Percentiles rank a stretch among this genome's conserved stretches.
Conservation (phyloP, 2,113 vertebrate genomes). For the Mastomys natalensis region DNA sequence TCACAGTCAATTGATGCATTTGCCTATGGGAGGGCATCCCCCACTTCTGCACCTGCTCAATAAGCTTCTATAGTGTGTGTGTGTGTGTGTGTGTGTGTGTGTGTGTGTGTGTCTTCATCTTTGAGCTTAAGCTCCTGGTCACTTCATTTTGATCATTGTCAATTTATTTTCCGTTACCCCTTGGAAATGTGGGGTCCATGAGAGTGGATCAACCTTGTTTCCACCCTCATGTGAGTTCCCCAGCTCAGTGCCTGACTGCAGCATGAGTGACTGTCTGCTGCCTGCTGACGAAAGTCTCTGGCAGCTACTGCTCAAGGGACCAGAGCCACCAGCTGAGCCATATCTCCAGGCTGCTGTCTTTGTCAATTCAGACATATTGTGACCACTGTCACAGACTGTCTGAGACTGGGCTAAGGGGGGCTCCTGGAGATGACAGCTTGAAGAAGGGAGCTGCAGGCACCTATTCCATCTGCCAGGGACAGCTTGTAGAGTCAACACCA, state of each 20-base stretch:
- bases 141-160: background rate
- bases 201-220: background rate
- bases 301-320: background rate
- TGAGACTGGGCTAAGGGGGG: background rate
- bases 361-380: slow-evolving; percentile 36
- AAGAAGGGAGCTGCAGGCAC: slow-evolving; percentile 15
- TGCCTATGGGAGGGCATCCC: background rate
- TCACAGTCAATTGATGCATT: background rate
- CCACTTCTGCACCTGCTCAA: background rate
- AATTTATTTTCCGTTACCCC: background rate
- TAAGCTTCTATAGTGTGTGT: background rate
- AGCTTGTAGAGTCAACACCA: slow-evolving; percentile 68
- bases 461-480: slow-evolving; percentile 59
- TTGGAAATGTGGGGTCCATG: background rate
- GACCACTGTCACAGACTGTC: slow-evolving; percentile 32
- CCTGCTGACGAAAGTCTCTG: background rate
- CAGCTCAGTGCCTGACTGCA: background rate
- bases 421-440: slow-evolving; percentile 35
- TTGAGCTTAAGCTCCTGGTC: background rate
- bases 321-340: background rate
- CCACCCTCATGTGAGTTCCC: background rate
- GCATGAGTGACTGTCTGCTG: accelerated
- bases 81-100: accelerated
- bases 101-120: background rate
- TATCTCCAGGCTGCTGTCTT: background rate